Percentiles rank a stretch among this genome's conserved stretches.
Evolutionary conservation across 2,113 vertebrate genomes (phyloP).

Genomic region (Tetraodon nigroviridis): DNA sequence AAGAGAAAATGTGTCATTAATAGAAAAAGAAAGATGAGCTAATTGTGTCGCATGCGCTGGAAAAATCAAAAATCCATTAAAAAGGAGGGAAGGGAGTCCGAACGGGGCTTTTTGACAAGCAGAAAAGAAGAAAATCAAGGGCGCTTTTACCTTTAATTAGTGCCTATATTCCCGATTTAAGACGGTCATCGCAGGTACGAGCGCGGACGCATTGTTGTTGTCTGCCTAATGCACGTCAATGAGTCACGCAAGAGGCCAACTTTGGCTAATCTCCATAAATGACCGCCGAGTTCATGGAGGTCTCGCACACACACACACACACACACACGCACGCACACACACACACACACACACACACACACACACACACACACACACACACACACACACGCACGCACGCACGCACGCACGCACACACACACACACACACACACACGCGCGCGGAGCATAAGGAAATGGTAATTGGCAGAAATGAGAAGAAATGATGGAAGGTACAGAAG

Average conservation of each 20-base stretch:
- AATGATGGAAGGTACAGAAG: constrained; percentile 41
- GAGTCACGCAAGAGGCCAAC: constrained; percentile 83
- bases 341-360: constrained; percentile 15
- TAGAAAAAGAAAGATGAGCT: constrained; percentile 77
- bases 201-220: constrained; percentile 49
- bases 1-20: constrained; percentile 86
- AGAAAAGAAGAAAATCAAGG: constrained; percentile 69
- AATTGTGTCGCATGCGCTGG: constrained; percentile 90
- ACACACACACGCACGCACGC: neutral
- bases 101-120: constrained; percentile 78
- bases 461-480: constrained; percentile 63
- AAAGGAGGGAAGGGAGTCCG: constrained; percentile 73
- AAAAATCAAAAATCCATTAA: constrained; percentile 98
- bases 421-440: constrained; percentile 10
- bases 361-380: constrained; percentile 12
- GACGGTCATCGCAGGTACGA: constrained; percentile 48
- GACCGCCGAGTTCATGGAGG: constrained; percentile 84
- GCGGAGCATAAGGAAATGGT: constrained; percentile 45
- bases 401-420: constrained; percentile 14
- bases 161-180: constrained; percentile 66
- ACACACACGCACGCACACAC: constrained; percentile 27
- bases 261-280: constrained; percentile 96
- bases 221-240: constrained; percentile 88
- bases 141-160: constrained; percentile 85
- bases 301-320: constrained; percentile 45